Base-by-base conservation (phyloP, 2,888 invertebrate genomes). In the Nomada ruficornis region DNA sequence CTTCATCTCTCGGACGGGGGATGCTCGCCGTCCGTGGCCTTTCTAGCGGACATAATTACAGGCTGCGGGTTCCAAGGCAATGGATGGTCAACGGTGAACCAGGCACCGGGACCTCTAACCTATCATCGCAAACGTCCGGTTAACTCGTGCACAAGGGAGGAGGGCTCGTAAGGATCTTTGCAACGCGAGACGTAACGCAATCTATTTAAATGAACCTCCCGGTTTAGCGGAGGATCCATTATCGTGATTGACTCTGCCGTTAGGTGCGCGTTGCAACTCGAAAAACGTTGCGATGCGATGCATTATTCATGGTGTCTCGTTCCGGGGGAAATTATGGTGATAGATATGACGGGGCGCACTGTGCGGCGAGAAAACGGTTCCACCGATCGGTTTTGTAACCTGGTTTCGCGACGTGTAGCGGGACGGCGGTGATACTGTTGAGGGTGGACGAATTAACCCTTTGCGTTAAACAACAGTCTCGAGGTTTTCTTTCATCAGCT, bases 51-150 rank as follows among this genome's bases (percentile, higher is more conserved):
- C 90, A 88, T 91, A 91, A 91, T 91, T 91, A 90, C 89, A 90
- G 90, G 89, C 86, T 89, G 84, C 85, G 84, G 85, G 88, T 80
- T 47, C 85, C 83, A 77, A 86, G 84, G 85, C 87, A 86, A 89
- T 88, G 86, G 86, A 90, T 80, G 88, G 88, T 88, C 89, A 86
- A 89, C 87, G 86, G 79, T 78, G 77, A 87, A 85, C 84, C 84
- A 63, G 75, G 84, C 85, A 82, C 68, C 86, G 67, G 74, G 84
- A 85, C 86, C 82, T 77, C 85, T 84, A 90, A 91, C 88, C 91
- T 89, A 90, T 91, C 90, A 91, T 91, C 90, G 90, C 87, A 60
- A 86, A 85, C 80, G 89, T 89, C 89, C 88, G 89, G 84, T 89
- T 86, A 87, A 83, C 86, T 85, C 86, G 77, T 72, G 80, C 77